These are phyloP conservation scores for Diarsia rubi DNA, from an alignment of 2,888 invertebrate genomes.

Conservation along the genomic window DNA sequence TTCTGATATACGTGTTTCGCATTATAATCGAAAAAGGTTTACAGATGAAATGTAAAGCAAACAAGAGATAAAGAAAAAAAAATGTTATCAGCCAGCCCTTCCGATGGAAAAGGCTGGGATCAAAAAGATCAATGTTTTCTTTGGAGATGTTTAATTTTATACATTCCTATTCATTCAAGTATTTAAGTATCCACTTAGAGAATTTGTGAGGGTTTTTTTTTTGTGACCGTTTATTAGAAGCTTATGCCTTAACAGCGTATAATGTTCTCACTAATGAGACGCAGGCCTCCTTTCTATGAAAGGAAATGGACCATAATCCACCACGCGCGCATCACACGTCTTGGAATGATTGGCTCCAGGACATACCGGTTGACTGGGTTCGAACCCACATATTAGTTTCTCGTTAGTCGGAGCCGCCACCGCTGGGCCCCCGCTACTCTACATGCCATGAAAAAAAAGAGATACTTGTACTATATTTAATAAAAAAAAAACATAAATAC, in stretches of 20 bases:
- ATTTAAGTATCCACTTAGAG: constrained; percentile 23
- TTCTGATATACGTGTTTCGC: constrained; percentile 30
- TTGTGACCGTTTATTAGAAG: neutral
- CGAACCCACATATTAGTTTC: too few relatives aligned
- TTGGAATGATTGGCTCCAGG: too few relatives aligned
- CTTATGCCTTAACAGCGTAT: constrained; percentile 8
- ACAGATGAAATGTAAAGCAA: constrained; percentile 45
- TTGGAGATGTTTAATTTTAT: constrained; percentile 65
- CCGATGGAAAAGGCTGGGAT: constrained; percentile 51
- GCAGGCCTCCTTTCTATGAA: too few relatives aligned
- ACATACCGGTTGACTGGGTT: too few relatives aligned
- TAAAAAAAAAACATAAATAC: neutral
- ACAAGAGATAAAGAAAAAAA: constrained; percentile 55
- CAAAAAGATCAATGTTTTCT: constrained; percentile 67
- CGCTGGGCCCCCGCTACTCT: too few relatives aligned
- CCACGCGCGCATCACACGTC: too few relatives aligned
- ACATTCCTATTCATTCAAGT: constrained; percentile 47
- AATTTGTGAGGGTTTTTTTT: constrained; percentile 26
- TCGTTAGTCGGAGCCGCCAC: too few relatives aligned
- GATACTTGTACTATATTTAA: too few relatives aligned
- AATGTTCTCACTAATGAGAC: too few relatives aligned
- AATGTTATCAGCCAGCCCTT: constrained; percentile 52
- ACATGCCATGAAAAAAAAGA: too few relatives aligned
- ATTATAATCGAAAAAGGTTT: constrained; percentile 36
- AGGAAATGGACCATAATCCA: too few relatives aligned